These are phyloP conservation scores for Exaiptasia diaphana DNA, from an alignment of 64 coral and sea anemone species.

Conservation along the genomic window DNA sequence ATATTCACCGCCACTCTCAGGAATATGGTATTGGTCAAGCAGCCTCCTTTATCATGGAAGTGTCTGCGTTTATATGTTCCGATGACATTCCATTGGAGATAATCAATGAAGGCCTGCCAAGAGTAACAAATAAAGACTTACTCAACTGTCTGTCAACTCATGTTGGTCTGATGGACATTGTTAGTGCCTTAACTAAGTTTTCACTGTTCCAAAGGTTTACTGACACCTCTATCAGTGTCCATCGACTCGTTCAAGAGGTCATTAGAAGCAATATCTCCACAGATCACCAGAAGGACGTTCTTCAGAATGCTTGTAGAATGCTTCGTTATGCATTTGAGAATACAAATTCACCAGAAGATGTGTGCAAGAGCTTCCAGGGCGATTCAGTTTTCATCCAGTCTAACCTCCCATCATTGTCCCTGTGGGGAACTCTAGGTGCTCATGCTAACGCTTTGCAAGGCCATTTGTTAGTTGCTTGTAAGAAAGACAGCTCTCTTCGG, in stretches of 20 bases:
- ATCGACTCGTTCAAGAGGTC: slow-evolving; percentile 73
- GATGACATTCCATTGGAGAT: slow-evolving; percentile 54
- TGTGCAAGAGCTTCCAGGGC: slow-evolving; percentile 40
- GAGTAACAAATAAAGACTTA: neutral
- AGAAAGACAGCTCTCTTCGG: neutral
- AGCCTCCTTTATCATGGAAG: slow-evolving; percentile 54
- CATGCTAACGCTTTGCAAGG: slow-evolving; percentile 46
- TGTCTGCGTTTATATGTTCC: slow-evolving; percentile 46
- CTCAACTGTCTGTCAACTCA: neutral
- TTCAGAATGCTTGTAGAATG: slow-evolving; percentile 31
- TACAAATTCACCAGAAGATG: slow-evolving; percentile 14
- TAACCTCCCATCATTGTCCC: slow-evolving; percentile 52
- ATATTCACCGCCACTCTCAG: slow-evolving; percentile 10
- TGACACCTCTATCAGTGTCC: slow-evolving; percentile 45
- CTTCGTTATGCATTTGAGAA: slow-evolving; percentile 30
- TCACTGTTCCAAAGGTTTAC: slow-evolving; percentile 55
- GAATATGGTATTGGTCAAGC: slow-evolving; percentile 37
- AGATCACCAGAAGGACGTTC: neutral
- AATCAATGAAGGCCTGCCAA: slow-evolving; percentile 56
- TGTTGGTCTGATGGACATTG: slow-evolving; percentile 4
- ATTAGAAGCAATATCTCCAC: slow-evolving; percentile 23
- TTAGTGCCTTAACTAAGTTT: slow-evolving; percentile 48
- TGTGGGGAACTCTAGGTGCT: slow-evolving; percentile 58
- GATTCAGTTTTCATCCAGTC: slow-evolving; percentile 39
- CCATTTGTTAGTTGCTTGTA: neutral